Base-by-base conservation (phyloP, 2,888 invertebrate genomes). In the Argynnis bischoffii region DNA sequence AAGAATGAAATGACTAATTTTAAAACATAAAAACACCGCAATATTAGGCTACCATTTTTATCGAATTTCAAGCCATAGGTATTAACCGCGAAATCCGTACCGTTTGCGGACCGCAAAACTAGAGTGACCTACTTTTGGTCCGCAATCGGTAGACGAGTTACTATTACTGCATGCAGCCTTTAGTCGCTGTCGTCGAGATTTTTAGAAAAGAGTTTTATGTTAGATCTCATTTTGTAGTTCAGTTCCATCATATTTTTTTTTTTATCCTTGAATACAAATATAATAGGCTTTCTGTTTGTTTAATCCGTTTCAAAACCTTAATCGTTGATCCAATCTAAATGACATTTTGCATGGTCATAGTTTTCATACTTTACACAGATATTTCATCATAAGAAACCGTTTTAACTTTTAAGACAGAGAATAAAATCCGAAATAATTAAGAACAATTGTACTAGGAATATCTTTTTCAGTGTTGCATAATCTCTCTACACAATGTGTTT, bases 81-180 rank as follows among this genome's bases (percentile, higher is more conserved):
- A 72, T 65, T 71, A 70, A 64, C 67, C 73, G 81, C 78, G 78
- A 82, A 84, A 83, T 80, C 79, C 77, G 81, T 80, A 79, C 81
- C 79, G 79, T 80, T 81, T 79, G 80, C 78, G 75, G 74, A 72
- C 77, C 76, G 79, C 80, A 79, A 79, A 82, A 82, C 83, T 82
- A 81, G 75, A 78, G 73, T 86, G 90, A 89, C 90, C 90, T 83
- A 90, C 76, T 82, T 90, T 83, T 75, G 67, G 76, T 70, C 81
- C 81, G 82, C 83, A 83, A 80, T 79, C 77, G 76, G 75, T 76
- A 74, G 72, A 73, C 76, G 70, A 72, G 75, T 75, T 75, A 76
- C 76, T 72, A 74, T 80, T 78, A 75, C 79, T 76, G 79, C 79
- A 80, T 79, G 78, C 80, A 76, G 77, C 71, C 74, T 74, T 71